Conservation (phyloP, 1,140 invertebrate genomes). For the Lysiphlebus fabarum region DNA sequence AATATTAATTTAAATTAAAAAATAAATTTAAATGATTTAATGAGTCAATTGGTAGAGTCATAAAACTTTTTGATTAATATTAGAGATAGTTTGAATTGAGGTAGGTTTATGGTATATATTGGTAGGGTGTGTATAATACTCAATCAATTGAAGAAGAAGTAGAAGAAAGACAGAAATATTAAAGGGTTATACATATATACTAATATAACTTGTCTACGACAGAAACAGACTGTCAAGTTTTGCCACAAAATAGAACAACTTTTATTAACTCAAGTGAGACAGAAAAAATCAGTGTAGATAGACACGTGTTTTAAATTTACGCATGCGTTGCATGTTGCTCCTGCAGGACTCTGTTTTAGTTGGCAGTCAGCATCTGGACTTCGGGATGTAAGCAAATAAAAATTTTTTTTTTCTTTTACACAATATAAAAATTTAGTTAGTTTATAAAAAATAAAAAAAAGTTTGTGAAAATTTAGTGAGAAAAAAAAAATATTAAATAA, state of each 20-base stretch:
- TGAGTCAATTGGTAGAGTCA: conserved; percentile 21
- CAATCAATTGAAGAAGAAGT: too few species aligned
- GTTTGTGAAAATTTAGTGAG: too few species aligned
- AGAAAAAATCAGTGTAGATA: conserved; percentile 34
- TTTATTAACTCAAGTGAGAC: conserved; percentile 7
- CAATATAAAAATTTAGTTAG: neutral
- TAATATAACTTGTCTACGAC: too few species aligned
- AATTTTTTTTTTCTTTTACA: conserved; percentile 2
- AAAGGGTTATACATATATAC: conserved; percentile 3
- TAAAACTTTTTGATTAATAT: conserved; percentile 30
- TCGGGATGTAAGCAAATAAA: conserved; percentile 33
- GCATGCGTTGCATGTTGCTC: conserved; percentile 46
- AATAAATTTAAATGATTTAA: conserved; percentile 28
- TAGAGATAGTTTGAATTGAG: conserved; percentile 15
- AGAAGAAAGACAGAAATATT: neutral
- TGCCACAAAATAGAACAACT: conserved; percentile 21
- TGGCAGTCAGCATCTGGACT: conserved; percentile 45
- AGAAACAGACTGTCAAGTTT: neutral
- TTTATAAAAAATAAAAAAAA: too few species aligned
- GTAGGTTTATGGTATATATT: conserved; percentile 10
- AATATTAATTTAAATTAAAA: too few species aligned
- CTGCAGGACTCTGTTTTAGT: conserved; percentile 34
- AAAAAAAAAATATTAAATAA: too few species aligned
- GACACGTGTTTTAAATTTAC: conserved; percentile 40
- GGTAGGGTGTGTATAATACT: neutral